Evolutionary conservation across 1,140 invertebrate genomes (phyloP).

Genomic region (Procambarus virginalis): DNA sequence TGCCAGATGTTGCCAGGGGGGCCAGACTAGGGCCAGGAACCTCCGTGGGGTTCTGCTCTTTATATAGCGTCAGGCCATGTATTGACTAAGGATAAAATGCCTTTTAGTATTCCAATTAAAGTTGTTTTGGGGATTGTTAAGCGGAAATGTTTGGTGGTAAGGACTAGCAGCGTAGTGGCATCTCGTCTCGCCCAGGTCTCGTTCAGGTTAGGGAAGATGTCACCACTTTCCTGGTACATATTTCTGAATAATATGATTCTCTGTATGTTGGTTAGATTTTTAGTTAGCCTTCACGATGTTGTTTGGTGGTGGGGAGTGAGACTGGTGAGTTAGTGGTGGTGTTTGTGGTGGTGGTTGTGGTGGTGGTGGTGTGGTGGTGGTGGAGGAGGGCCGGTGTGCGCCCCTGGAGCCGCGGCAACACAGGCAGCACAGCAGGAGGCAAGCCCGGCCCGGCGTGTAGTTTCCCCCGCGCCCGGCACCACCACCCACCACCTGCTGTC

Average conservation of each 20-base stretch:
- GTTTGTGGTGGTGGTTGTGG: background rate
- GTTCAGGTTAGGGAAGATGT: constrained; percentile 15
- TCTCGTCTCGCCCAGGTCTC: background rate
- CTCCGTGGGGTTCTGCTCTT: background rate
- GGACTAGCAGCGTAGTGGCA: background rate
- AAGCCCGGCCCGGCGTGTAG: constrained; percentile 43
- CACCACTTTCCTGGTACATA: background rate
- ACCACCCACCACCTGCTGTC: constrained; percentile 55
- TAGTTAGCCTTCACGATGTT: background rate
- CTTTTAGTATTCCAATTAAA: background rate
- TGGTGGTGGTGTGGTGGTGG: background rate
- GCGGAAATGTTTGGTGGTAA: no score
- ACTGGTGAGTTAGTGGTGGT: constrained; percentile 2
- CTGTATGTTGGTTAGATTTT: background rate
- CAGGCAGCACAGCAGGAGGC: constrained; percentile 45
- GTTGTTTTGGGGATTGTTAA: no score
- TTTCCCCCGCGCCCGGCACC: constrained; percentile 56
- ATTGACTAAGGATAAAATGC: background rate
- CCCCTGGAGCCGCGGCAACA: constrained; percentile 34
- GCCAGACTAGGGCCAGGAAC: background rate
- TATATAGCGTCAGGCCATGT: background rate
- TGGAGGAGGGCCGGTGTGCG: background rate
- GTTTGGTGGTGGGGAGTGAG: background rate
- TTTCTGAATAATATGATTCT: background rate
- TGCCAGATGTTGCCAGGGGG: constrained; percentile 13